phyloP scores from a whole-genome alignment of 1,140 invertebrate species.

The Drosophila setifemur region DNA sequence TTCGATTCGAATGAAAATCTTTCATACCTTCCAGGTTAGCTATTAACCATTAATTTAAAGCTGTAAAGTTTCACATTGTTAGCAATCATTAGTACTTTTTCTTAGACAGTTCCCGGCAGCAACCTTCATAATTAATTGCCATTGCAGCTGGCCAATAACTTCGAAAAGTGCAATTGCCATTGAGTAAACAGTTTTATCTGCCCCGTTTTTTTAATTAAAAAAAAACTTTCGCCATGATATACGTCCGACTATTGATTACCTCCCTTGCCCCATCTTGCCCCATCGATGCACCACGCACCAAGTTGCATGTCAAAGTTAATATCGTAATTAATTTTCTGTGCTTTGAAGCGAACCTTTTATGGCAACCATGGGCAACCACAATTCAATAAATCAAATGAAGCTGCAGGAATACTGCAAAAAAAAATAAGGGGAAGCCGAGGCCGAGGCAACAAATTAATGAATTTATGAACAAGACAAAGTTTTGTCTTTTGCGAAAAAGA shows the following conservation, averaged over 20 bases:
- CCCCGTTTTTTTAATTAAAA: constrained; percentile 48
- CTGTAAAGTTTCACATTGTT: too few species aligned
- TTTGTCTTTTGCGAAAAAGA: constrained; percentile 53
- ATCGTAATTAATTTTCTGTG: constrained; percentile 73
- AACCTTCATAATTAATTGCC: background rate
- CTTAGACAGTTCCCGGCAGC: too few species aligned
- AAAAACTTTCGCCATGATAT: constrained; percentile 49
- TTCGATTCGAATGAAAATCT: too few species aligned
- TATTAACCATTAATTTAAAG: too few species aligned
- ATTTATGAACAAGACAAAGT: constrained; percentile 76
- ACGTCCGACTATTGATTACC: constrained; percentile 32
- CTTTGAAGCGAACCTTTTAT: constrained; percentile 68
- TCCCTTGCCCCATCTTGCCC: background rate
- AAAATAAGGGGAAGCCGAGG: constrained; percentile 1
- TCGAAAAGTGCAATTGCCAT: background rate
- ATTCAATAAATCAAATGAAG: constrained; percentile 78
- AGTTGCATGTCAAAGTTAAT: constrained; percentile 55
- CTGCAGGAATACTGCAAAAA: constrained; percentile 37
- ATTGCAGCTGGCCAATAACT: background rate
- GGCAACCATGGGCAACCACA: constrained; percentile 64
- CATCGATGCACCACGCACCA: background rate
- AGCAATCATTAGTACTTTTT: too few species aligned
- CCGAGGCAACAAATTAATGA: constrained; percentile 69
- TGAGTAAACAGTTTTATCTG: constrained; percentile 3
- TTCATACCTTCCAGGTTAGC: too few species aligned